A percentile compares a stretch with the other conserved stretches of the same genome.
Conservation (phyloP, 2,888 invertebrate genomes). For the Oscheius sp. region DNA sequence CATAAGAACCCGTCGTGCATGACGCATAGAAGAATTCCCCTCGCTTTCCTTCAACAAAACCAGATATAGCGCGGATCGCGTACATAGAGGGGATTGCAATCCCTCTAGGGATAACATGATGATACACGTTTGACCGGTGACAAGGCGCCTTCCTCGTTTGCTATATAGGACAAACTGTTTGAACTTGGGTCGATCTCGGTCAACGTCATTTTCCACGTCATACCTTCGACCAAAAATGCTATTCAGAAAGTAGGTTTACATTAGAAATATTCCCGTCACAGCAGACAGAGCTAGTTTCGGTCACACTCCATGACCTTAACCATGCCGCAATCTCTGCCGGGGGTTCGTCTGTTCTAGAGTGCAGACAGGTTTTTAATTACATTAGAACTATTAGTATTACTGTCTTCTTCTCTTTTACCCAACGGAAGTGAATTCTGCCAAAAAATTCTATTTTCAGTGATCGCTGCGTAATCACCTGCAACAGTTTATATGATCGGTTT, state of each 20-base stretch:
- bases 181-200: not conserved
- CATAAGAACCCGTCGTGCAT: constrained; percentile 16
- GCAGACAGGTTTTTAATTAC: too few species aligned
- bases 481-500: too few species aligned
- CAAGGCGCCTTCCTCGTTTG: not conserved
- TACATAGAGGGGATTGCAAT: constrained; percentile 8
- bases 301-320: constrained; percentile 1
- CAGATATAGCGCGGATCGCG: constrained; percentile 31
- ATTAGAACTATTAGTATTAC: too few species aligned
- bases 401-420: too few species aligned
- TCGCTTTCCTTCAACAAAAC: constrained; percentile 32
- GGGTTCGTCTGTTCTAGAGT: too few species aligned
- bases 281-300: not conserved
- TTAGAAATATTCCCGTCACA: not conserved
- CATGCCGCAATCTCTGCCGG: constrained; percentile 3
- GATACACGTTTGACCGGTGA: constrained; percentile 29
- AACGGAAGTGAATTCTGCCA: too few species aligned
- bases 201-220: not conserved
- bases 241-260: constrained; percentile 22
- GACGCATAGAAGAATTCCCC: constrained; percentile 23
- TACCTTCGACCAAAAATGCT: constrained; percentile 3
- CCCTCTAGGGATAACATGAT: constrained; percentile 20
- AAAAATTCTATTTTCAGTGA: too few species aligned
- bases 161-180: constrained; percentile 13
- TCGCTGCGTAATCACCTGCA: too few species aligned